These are phyloP conservation scores for Phoebastria nigripes DNA, from an alignment of 2,797 vertebrate species.

Conservation along the genomic window DNA sequence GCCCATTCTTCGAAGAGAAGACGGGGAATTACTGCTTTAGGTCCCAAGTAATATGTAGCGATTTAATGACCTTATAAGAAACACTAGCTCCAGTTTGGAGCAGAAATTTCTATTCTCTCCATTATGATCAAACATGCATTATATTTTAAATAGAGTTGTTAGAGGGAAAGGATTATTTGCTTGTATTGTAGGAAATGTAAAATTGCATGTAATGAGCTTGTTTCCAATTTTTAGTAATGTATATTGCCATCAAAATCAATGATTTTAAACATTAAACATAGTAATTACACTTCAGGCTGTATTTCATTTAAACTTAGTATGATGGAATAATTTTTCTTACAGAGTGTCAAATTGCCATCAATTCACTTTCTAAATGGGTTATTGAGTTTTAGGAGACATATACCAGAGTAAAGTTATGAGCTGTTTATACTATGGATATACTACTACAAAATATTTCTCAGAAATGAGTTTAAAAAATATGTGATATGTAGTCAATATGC, in stretches of 20 bases:
- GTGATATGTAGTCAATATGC: too few relatives aligned
- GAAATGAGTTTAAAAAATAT: too few relatives aligned
- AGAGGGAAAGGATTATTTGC: background rate
- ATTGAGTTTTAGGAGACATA: background rate
- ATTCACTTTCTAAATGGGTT: background rate
- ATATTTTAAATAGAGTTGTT: background rate
- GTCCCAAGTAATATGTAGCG: background rate
- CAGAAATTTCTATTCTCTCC: background rate
- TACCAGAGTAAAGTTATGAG: background rate
- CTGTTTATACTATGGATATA: background rate
- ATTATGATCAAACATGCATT: background rate
- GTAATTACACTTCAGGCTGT: background rate
- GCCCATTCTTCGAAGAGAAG: background rate
- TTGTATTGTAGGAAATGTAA: background rate
- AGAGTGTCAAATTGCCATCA: background rate
- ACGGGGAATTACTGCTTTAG: background rate
- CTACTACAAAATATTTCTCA: too few relatives aligned
- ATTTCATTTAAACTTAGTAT: background rate
- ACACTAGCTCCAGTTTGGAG: background rate
- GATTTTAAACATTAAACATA: slow-evolving; percentile 2
- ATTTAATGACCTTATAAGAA: background rate
- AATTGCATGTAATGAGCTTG: background rate
- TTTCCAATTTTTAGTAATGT: background rate
- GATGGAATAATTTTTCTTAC: background rate
- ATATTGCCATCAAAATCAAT: background rate